Evolutionary conservation across 2,888 invertebrate species (phyloP).

Genomic region (Philereme transversata): DNA sequence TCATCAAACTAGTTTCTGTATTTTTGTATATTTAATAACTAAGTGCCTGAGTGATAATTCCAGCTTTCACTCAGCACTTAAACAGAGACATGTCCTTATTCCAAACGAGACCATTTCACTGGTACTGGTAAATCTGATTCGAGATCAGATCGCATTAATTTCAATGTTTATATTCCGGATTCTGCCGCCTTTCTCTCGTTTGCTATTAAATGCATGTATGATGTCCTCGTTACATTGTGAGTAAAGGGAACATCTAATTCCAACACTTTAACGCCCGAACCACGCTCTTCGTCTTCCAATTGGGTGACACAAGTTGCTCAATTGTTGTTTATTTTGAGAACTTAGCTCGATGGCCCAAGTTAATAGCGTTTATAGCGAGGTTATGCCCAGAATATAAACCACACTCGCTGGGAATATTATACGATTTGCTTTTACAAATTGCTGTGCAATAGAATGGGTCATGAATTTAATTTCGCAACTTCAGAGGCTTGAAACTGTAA

Average conservation of each 20-base stretch:
- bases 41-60: slow-evolving; percentile 37
- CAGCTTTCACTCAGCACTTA: slow-evolving; percentile 50
- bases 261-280: slow-evolving; percentile 48
- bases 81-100: slow-evolving; percentile 51
- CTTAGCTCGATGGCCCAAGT: slow-evolving; percentile 52
- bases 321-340: slow-evolving; percentile 63
- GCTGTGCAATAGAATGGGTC: slow-evolving; percentile 33
- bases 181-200: slow-evolving; percentile 30
- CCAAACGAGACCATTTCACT: slow-evolving; percentile 32
- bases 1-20: slow-evolving; percentile 30
- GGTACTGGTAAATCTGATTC: slow-evolving; percentile 26
- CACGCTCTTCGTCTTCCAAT: slow-evolving; percentile 49
- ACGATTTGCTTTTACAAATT: slow-evolving; percentile 36
- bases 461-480: slow-evolving; percentile 39
- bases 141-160: slow-evolving; percentile 41
- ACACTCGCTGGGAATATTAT: slow-evolving; percentile 30
- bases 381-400: slow-evolving; percentile 31
- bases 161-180: slow-evolving; percentile 43
- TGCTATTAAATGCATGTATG: slow-evolving; percentile 27
- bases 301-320: slow-evolving; percentile 65
- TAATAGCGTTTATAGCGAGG: slow-evolving; percentile 25
- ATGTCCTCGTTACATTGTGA: slow-evolving; percentile 29
- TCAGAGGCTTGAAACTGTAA: slow-evolving; percentile 37
- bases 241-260: slow-evolving; percentile 46
- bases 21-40: slow-evolving; percentile 26